Evolutionary conservation across 2,888 invertebrate species (phyloP).

Genomic region (Oxystoma pomonae): DNA sequence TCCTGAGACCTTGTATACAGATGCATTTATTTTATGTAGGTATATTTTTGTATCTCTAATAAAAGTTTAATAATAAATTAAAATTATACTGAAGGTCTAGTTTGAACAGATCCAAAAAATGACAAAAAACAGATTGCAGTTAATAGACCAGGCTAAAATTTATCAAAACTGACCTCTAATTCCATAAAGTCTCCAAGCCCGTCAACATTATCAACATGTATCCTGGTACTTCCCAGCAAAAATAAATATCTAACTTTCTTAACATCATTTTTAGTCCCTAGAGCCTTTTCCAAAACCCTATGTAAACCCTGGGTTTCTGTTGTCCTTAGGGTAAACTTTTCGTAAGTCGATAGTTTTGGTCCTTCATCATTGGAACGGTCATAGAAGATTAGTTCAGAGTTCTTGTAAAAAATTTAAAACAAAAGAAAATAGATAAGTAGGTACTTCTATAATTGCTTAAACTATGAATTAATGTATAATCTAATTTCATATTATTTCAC

Average conservation of each 20-base stretch:
- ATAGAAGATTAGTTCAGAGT: slow-evolving; percentile 74
- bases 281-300: slow-evolving; percentile 53
- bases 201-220: slow-evolving; percentile 85
- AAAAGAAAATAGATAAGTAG: too few species aligned
- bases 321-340: slow-evolving; percentile 56
- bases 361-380: slow-evolving; percentile 71
- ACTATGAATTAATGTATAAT: too few species aligned
- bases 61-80: too few species aligned
- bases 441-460: too few species aligned
- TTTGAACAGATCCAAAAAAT: not conserved
- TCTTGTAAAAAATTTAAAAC: too few species aligned
- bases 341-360: slow-evolving; percentile 74
- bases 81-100: slow-evolving; percentile 2
- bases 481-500: too few species aligned
- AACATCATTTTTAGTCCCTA: slow-evolving; percentile 71
- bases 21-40: too few species aligned
- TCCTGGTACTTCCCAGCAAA: slow-evolving; percentile 75
- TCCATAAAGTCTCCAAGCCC: slow-evolving; percentile 79
- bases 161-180: slow-evolving; percentile 60
- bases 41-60: too few species aligned
- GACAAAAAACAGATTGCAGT: not conserved
- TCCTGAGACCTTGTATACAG: too few species aligned
- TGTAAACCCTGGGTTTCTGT: slow-evolving; percentile 52
- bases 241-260: slow-evolving; percentile 73
- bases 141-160: not conserved